Conservation (phyloP, 1,140 invertebrate genomes). For the Neodiprion virginianus region DNA sequence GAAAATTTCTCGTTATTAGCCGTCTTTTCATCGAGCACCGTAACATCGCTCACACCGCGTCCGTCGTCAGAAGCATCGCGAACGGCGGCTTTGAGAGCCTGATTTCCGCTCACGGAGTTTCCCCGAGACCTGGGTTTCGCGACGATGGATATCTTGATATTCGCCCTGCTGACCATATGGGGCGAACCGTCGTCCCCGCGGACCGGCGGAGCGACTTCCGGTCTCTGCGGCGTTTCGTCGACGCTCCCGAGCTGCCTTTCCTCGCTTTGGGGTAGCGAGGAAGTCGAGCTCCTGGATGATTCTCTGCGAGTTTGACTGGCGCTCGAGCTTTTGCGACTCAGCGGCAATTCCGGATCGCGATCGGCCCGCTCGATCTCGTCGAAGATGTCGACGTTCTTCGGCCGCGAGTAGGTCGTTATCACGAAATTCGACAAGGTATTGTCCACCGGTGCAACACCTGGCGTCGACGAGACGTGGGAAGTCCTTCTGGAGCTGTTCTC, state of each 20-base stretch:
- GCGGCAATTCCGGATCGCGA: background rate
- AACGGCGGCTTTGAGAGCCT: background rate
- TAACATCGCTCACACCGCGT: background rate
- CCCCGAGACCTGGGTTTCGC: background rate
- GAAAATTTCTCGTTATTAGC: conserved; percentile 49
- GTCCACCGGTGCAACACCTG: conserved; percentile 48
- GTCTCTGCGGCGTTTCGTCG: conserved; percentile 2
- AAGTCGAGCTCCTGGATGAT: no score
- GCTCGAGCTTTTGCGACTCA: conserved; percentile 31
- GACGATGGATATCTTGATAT: background rate
- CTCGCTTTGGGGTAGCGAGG: no score
- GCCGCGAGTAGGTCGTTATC: conserved; percentile 54
- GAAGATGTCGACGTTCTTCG: conserved; percentile 53
- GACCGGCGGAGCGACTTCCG: conserved; percentile 6
- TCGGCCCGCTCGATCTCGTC: conserved; percentile 32
- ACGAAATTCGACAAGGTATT: conserved; percentile 58
- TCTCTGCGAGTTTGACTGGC: conserved; percentile 26
- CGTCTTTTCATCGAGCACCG: background rate
- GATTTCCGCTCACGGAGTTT: background rate
- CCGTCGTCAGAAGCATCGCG: background rate
- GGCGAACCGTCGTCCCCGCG: background rate
- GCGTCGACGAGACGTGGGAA: conserved; percentile 20
- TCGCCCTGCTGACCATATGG: background rate
- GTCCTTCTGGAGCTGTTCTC: conserved; percentile 15
- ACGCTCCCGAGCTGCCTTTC: background rate